Base-by-base conservation (phyloP, 2,113 vertebrate species). In the Atherinomorus stipes region DNA sequence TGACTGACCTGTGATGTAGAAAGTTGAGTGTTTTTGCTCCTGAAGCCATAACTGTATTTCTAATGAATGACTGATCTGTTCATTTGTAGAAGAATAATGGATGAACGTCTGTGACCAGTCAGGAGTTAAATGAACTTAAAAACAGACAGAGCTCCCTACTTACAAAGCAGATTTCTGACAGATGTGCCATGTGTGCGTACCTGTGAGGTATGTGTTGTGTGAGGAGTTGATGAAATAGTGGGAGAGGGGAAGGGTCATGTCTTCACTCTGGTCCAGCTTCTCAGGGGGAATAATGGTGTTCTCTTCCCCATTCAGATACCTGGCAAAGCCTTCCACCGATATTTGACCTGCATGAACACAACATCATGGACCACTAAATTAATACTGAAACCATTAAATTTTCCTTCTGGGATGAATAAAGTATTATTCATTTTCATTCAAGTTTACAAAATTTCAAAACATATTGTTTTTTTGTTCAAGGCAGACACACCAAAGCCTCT, bases 181-280 rank as follows among this genome's bases (percentile, higher is more conserved):
- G 3, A 31, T 44, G 34, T 16, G 13, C 44, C n/a, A 6, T 4
- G 4, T 25, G 45, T n/a, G 28, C 21, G 18, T 80, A 94, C 93
- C 93, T 88, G 91, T 94, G 87, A 94, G 93, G 90, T 94, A 94
- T 22, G 93, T 94, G 84, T 94, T 99, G 91, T 99, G 98, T 7
- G 98, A 99, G 71, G 98, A 99, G 91, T 99, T 99, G 90, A 99
- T 99, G 92, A 99, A 99, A 82, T 99, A 99, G 88, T 99, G 96
- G 77, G 98, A 97, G 56, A 99, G 93, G 15, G 98, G 98, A 76
- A 97, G 92, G 74, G 96, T 97, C 97, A 99, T 99, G 85, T 99
- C 98, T 93, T 99, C 98, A 75, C 96, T 99, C 93, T 96, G 93
- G 94, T 99, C 98, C 94, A 99, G 93, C 94, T 99, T 99, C 93